These are phyloP conservation scores for Andrena fulva DNA, from an alignment of 2,888 invertebrate genomes.

Conservation along the genomic window DNA sequence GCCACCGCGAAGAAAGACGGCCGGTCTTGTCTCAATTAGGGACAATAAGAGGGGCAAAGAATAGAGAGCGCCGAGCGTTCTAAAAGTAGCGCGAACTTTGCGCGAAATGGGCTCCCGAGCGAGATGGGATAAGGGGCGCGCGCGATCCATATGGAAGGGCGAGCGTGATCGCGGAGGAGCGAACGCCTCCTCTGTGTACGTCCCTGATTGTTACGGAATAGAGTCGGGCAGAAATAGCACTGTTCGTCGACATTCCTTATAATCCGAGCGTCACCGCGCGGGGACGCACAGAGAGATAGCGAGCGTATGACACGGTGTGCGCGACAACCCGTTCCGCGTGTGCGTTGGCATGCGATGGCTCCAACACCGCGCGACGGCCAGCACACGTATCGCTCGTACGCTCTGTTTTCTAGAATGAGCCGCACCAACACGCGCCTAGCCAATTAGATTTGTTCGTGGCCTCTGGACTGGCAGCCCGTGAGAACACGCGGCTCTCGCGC, in stretches of 20 bases:
- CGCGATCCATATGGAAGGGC: neutral
- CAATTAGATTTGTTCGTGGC: conserved; percentile 62
- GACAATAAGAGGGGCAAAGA: conserved; percentile 42
- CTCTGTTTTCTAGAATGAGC: conserved; percentile 57
- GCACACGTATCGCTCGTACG: neutral
- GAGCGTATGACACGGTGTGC: conserved; percentile 25
- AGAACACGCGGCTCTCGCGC: conserved; percentile 50
- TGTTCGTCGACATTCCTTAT: conserved; percentile 61
- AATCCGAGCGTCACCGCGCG: conserved; percentile 48
- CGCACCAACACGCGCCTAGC: conserved; percentile 44
- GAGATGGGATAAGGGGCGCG: conserved; percentile 14
- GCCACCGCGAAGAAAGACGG: neutral
- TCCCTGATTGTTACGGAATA: conserved; percentile 57
- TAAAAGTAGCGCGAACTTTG: conserved; percentile 47
- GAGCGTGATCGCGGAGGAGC: conserved; percentile 6
- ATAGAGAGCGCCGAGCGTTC: conserved; percentile 30
- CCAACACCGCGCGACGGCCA: neutral
- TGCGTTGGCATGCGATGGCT: conserved; percentile 32
- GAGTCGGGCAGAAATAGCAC: conserved; percentile 61
- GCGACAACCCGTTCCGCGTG: conserved; percentile 29
- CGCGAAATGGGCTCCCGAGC: conserved; percentile 25
- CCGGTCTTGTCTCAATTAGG: conserved; percentile 29
- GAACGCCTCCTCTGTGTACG: conserved; percentile 24
- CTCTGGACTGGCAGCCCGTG: conserved; percentile 49
- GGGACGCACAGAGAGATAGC: conserved; percentile 29